phyloP scores from a whole-genome alignment of 2,113 vertebrate species.

The Python bivittatus region DNA sequence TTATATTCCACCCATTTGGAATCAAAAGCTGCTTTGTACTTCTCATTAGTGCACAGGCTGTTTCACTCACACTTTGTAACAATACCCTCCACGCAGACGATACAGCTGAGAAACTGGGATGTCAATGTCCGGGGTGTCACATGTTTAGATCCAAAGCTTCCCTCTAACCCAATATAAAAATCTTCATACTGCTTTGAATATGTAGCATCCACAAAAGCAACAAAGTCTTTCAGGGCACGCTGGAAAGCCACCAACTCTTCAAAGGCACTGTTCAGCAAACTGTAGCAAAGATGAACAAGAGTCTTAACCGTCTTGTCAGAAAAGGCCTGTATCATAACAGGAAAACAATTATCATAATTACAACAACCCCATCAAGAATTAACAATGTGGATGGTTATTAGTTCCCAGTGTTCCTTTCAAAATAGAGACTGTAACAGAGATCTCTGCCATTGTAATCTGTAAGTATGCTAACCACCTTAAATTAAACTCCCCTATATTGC shows the following conservation, averaged over 20 bases:
- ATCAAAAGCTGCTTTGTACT: neutral
- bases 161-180: slow-evolving; percentile 93
- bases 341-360: neutral
- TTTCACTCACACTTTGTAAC: slow-evolving; percentile 90
- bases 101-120: slow-evolving; percentile 87
- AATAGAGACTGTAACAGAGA: neutral
- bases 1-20: neutral
- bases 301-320: neutral
- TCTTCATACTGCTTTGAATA: slow-evolving; percentile 96
- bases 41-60: rapidly evolving
- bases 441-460: neutral
- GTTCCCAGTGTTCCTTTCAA: neutral
- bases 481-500: neutral
- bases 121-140: slow-evolving; percentile 92
- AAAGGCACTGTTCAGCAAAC: slow-evolving; percentile 89
- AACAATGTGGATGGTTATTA: neutral
- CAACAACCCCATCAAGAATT: neutral
- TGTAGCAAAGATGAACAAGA: slow-evolving; percentile 49
- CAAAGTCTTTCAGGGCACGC: slow-evolving; percentile 89
- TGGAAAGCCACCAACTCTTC: slow-evolving; percentile 93
- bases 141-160: slow-evolving; percentile 93
- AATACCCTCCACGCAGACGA: slow-evolving; percentile 96
- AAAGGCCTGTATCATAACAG: rapidly evolving
- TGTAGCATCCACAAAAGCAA: slow-evolving; percentile 89
- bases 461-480: neutral